Conservation (phyloP, 2,113 vertebrate species). For the Saguinus midas region DNA sequence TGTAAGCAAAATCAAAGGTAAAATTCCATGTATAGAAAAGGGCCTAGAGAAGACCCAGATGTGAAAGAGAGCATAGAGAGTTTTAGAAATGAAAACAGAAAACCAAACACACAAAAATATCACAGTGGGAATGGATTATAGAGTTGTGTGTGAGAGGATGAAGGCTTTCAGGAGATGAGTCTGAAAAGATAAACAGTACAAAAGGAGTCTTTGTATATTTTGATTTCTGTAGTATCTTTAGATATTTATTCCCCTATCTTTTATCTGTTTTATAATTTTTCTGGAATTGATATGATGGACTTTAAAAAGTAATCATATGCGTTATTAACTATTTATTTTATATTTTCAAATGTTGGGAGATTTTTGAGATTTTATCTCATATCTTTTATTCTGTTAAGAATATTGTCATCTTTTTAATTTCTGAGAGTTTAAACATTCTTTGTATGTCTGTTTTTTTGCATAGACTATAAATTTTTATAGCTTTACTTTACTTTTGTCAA, state of each 20-base stretch:
- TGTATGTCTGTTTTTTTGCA: neutral
- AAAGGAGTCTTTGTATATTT: neutral
- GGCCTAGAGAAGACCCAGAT: neutral
- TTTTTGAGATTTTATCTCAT: neutral
- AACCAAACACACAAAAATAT: accelerated
- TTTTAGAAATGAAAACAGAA: neutral
- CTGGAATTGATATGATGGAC: neutral
- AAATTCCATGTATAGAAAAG: neutral
- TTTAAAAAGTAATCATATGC: neutral
- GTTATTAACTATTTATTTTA: neutral
- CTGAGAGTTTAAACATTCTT: neutral
- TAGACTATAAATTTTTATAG: neutral
- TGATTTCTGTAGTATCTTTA: neutral
- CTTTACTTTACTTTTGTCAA: neutral
- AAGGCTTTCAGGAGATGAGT: neutral
- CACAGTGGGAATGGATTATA: neutral
- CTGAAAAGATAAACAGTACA: neutral
- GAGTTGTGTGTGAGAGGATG: neutral
- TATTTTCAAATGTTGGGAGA: neutral
- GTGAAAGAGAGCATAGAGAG: neutral
- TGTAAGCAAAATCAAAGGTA: neutral
- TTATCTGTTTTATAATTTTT: neutral
- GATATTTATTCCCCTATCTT: neutral
- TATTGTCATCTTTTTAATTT: neutral
- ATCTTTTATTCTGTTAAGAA: neutral